Percentiles rank a stretch among this genome's conserved stretches.
Evolutionary conservation across 2,113 vertebrate genomes (phyloP).

Genomic region (Plectropomus leopardus): DNA sequence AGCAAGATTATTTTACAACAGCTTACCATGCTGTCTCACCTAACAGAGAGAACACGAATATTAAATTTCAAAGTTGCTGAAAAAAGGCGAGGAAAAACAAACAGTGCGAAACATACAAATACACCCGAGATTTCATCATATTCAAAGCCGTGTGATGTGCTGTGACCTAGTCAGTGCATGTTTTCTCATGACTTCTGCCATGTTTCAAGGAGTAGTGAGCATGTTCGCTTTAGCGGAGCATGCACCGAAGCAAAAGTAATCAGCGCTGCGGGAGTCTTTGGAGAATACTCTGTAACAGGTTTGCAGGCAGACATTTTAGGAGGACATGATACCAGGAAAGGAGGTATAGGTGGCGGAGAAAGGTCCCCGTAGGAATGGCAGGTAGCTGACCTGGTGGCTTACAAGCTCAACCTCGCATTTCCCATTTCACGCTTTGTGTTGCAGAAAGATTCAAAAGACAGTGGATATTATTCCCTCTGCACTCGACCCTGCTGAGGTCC

Average conservation of each 20-base stretch:
- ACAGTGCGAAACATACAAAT: slow-evolving; percentile 30
- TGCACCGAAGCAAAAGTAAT: slow-evolving; percentile 69
- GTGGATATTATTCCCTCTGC: slow-evolving; percentile 70
- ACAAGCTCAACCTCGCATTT: slow-evolving; percentile 52
- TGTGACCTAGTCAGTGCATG: slow-evolving; percentile 58
- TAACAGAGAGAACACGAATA: neutral
- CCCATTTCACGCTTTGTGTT: slow-evolving; percentile 84
- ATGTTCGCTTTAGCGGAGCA: slow-evolving; percentile 63
- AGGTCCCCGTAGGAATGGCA: slow-evolving; percentile 50
- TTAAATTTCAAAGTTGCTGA: slow-evolving; percentile 18
- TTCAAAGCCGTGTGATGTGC: slow-evolving; percentile 49
- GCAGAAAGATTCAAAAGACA: slow-evolving; percentile 79
- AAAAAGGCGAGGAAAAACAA: slow-evolving; percentile 11
- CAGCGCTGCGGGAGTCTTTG: slow-evolving; percentile 66
- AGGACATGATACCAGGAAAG: slow-evolving; percentile 44
- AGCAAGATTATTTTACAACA: slow-evolving; percentile 12
- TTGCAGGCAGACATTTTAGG: slow-evolving; percentile 59
- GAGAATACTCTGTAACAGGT: slow-evolving; percentile 66
- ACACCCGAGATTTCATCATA: slow-evolving; percentile 31
- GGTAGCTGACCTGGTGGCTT: slow-evolving; percentile 65
- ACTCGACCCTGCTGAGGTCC: slow-evolving; percentile 72
- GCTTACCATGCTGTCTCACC: slow-evolving; percentile 10
- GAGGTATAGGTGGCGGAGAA: slow-evolving; percentile 47
- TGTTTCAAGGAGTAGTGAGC: slow-evolving; percentile 75
- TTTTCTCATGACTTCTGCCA: slow-evolving; percentile 64